Evolutionary conservation across 1,140 invertebrate genomes (phyloP), one percentile per base, ranked within the genome.

Genomic region (Prorops nasuta): DNA sequence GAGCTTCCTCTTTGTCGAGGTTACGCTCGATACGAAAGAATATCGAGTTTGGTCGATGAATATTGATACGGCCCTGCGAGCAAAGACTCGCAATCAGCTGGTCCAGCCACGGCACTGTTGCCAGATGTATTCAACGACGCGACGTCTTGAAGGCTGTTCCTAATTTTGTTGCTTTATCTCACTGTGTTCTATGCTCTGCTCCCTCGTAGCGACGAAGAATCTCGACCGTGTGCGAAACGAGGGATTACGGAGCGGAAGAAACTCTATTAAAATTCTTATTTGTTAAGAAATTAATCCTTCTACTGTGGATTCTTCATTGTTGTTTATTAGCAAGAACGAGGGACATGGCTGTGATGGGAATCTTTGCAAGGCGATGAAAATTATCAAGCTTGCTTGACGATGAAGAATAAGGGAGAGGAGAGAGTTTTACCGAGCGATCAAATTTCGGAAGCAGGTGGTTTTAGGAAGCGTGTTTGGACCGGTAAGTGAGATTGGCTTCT

Each of bases 361-460:
- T n/a, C n/a, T n/a, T n/a, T n/a, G n/a, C n/a, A n/a, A n/a, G n/a
- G n/a, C n/a, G n/a, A n/a, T n/a, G n/a, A n/a, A n/a, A n/a, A n/a
- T n/a, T n/a, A n/a, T n/a, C n/a, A n/a, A n/a, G n/a, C n/a, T n/a
- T n/a, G n/a, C n/a, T n/a, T n/a, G 35, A 55, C 31, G 15, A 54
- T 19, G 21, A 18, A 10, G 38, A 21, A 40, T n/a, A 42, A 44
- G 47, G 50, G 48, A 51, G 45, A 49, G 41, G 51, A 55, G 57
- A 56, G 52, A 48, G 45, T 52, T 35, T 42, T n/a, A n/a, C n/a
- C n/a, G n/a, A n/a, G n/a, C 39, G 45, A 50, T 72, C 64, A 59
- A 62, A 67, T 71, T 72, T 72, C 69, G 63, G 60, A 64, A 69
- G 63, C 69, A 73, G 68, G 67, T 72, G 68, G 68, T 66, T 58